Evolutionary conservation across 92 coral and sea anemone genomes (phyloP).

Genomic region (Zoanthus solanderi): DNA sequence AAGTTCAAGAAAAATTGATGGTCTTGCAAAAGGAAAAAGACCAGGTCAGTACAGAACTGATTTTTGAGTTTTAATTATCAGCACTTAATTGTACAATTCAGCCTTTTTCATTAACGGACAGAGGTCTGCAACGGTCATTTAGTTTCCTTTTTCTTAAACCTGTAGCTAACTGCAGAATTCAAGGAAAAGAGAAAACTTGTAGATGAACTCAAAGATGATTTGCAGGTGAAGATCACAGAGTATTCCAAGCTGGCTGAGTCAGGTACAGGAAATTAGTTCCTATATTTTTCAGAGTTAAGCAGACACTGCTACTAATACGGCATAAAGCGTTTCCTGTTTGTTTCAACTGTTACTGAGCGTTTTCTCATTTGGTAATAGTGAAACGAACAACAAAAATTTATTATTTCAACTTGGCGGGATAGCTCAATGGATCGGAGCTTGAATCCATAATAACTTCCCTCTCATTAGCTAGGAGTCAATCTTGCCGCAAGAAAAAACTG

Average conservation of each 20-base stretch:
- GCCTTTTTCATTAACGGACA: not conserved
- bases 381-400: too few relatives aligned
- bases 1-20: slow-evolving; percentile 92
- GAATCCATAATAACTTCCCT: too few relatives aligned
- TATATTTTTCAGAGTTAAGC: too few relatives aligned
- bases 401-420: too few relatives aligned
- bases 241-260: slow-evolving; percentile 85
- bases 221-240: slow-evolving; percentile 92
- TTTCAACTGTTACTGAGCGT: too few relatives aligned
- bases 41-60: slow-evolving; percentile 67
- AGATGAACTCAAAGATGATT: slow-evolving; percentile 95
- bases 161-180: slow-evolving; percentile 92
- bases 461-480: not conserved
- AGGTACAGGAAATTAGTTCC: not conserved
- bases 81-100: not conserved
- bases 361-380: too few relatives aligned
- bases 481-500: too few relatives aligned
- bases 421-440: too few relatives aligned
- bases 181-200: slow-evolving; percentile 95
- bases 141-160: not conserved
- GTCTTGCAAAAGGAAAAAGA: slow-evolving; percentile 93
- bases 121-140: not conserved
- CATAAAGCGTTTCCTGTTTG: too few relatives aligned
- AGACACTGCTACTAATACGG: too few relatives aligned
- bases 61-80: not conserved